phyloP scores from a whole-genome alignment of 2,113 vertebrate genomes.

The Esox niger region DNA sequence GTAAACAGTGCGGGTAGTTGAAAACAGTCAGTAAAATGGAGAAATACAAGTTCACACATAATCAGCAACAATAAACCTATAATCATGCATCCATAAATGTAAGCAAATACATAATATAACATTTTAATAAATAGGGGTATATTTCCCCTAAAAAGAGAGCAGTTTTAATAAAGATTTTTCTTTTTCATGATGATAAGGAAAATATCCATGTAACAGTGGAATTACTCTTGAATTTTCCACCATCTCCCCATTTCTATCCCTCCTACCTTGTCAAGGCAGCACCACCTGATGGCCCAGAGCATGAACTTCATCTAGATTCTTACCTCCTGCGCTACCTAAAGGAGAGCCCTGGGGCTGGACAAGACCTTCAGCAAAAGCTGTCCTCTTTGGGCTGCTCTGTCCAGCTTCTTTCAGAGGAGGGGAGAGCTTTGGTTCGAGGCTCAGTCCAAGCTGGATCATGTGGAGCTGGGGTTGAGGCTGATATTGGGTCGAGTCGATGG shows the following conservation, averaged over 20 bases:
- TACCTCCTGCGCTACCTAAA: constrained; percentile 2
- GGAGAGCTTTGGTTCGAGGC: neutral
- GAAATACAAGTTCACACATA: too few relatives aligned
- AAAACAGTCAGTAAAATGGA: too few relatives aligned
- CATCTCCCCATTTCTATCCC: neutral
- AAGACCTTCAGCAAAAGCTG: neutral
- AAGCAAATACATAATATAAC: neutral
- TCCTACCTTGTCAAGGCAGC: neutral
- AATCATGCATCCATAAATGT: neutral
- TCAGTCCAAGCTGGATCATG: neutral
- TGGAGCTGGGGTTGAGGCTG: neutral
- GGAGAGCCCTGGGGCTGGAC: neutral
- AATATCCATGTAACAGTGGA: too few relatives aligned
- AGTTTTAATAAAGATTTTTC: too few relatives aligned
- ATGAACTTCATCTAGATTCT: constrained; percentile 3
- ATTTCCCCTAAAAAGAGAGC: too few relatives aligned
- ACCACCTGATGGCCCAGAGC: constrained; percentile 13
- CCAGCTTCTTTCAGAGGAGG: neutral
- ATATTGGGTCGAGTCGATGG: neutral
- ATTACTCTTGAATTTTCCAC: neutral
- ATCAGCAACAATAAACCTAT: too few relatives aligned
- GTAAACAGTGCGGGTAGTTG: too few relatives aligned
- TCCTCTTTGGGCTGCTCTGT: constrained; percentile 3
- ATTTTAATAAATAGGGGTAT: too few relatives aligned
- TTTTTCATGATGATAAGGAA: too few relatives aligned